A percentile compares a stretch with the other conserved stretches of the same genome.
These are phyloP conservation scores for Zosterops borbonicus DNA, from an alignment of 2,113 vertebrate genomes.

Conservation along the genomic window DNA sequence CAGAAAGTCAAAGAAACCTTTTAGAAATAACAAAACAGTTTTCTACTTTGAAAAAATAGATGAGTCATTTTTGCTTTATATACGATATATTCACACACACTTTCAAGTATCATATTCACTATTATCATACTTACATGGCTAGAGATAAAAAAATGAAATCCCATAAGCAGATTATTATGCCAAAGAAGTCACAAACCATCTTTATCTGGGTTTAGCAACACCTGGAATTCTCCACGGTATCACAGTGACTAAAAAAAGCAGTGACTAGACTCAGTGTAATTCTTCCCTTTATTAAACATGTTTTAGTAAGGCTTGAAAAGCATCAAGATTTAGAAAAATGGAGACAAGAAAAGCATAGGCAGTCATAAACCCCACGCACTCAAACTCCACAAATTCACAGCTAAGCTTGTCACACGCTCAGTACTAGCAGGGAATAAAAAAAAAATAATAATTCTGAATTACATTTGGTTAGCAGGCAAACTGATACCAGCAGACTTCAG, in stretches of 20 bases:
- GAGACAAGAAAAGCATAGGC: not conserved
- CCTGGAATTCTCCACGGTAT: not conserved
- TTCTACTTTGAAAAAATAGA: slow-evolving; percentile 58
- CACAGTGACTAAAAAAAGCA: slow-evolving; percentile 17
- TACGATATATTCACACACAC: slow-evolving; percentile 48
- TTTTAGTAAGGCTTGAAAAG: slow-evolving; percentile 46
- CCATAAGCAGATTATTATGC: slow-evolving; percentile 13
- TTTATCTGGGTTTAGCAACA: slow-evolving; percentile 39
- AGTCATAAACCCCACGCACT: not conserved
- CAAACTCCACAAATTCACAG: not conserved
- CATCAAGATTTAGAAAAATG: not conserved
- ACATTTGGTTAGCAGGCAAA: not conserved
- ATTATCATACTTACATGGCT: slow-evolving; percentile 46
- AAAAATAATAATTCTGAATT: not conserved
- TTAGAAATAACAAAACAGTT: slow-evolving; percentile 29
- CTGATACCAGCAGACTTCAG: not conserved
- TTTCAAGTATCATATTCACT: slow-evolving; percentile 59
- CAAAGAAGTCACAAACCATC: not conserved
- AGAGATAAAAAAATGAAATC: slow-evolving; percentile 35
- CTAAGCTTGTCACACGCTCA: slow-evolving; percentile 9
- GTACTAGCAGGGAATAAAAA: not conserved
- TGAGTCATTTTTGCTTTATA: slow-evolving; percentile 52
- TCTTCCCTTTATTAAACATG: slow-evolving; percentile 16
- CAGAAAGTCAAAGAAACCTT: slow-evolving; percentile 41
- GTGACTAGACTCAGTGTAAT: not conserved